Percentiles rank a stretch among this genome's conserved stretches.
These are phyloP conservation scores for Gadus macrocephalus DNA, from an alignment of 2,113 vertebrate genomes.

Conservation along the genomic window DNA sequence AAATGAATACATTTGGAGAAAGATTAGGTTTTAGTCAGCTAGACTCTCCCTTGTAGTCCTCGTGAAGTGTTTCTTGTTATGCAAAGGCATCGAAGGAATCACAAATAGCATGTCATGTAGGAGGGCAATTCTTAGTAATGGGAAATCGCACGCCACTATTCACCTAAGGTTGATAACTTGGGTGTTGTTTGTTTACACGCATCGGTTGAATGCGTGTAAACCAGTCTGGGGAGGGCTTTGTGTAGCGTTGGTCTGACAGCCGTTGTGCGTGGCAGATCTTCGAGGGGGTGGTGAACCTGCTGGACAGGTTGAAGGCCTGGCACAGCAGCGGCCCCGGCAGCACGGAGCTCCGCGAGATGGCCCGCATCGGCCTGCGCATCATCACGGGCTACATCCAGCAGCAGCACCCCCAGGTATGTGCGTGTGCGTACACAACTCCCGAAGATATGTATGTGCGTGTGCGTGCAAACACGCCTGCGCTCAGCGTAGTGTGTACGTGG, in stretches of 20 bases:
- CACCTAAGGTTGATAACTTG: background rate
- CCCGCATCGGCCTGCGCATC: slow-evolving; percentile 87
- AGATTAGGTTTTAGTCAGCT: background rate
- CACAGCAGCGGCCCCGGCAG: slow-evolving; percentile 76
- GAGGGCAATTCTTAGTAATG: background rate
- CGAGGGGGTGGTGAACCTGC: slow-evolving; percentile 88
- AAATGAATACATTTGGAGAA: background rate
- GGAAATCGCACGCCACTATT: background rate
- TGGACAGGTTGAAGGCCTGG: slow-evolving; percentile 90
- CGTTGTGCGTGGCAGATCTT: slow-evolving; percentile 78
- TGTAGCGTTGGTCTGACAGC: slow-evolving; percentile 30
- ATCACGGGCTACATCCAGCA: slow-evolving; percentile 88
- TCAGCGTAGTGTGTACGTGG: background rate
- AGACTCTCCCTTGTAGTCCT: background rate
- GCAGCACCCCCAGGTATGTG: slow-evolving; percentile 82
- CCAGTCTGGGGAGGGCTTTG: slow-evolving; percentile 30
- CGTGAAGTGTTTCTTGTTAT: background rate
- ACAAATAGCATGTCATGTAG: background rate
- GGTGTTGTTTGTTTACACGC: slow-evolving; percentile 14
- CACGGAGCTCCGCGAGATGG: slow-evolving; percentile 89
- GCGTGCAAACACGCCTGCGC: too few species aligned
- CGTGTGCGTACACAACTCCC: slow-evolving; percentile 10
- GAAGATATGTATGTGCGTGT: background rate
- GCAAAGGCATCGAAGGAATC: background rate
- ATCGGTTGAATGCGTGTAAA: slow-evolving; percentile 43